Conservation (phyloP, 1,140 invertebrate species). For the Aphaenogaster ashmeadi region DNA sequence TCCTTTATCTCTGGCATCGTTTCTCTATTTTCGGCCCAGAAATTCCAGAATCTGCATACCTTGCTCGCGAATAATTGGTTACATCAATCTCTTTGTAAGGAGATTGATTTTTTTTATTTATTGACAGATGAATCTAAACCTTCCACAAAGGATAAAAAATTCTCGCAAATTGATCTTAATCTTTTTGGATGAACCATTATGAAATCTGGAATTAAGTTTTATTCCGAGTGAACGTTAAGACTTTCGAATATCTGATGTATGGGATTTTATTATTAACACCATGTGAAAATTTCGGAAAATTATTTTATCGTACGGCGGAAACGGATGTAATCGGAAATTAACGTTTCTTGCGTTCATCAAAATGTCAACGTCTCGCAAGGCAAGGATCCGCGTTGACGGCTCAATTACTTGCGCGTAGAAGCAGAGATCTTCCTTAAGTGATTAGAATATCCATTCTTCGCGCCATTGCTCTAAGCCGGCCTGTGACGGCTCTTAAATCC, state of each 20-base stretch:
- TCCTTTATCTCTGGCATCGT: background rate
- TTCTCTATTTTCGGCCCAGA: background rate
- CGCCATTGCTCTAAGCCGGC: conserved; percentile 49
- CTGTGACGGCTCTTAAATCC: conserved; percentile 57
- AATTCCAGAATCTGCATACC: background rate
- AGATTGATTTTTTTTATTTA: background rate
- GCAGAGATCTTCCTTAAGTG: conserved; percentile 54
- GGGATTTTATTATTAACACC: background rate
- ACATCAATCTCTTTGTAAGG: background rate
- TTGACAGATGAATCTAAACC: background rate
- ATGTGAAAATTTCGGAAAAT: background rate
- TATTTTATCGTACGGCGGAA: background rate
- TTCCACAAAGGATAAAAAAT: background rate
- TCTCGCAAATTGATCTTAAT: background rate
- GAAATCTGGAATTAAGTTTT: background rate
- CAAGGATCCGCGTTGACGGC: conserved; percentile 11
- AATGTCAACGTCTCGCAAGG: background rate
- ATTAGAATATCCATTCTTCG: conserved; percentile 64
- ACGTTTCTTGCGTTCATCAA: conserved; percentile 1
- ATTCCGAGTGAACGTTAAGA: background rate
- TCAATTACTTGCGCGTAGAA: conserved; percentile 33
- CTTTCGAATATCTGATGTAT: background rate
- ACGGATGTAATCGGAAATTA: background rate
- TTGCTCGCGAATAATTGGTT: background rate
- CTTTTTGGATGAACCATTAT: background rate